Conservation (phyloP, 2,888 invertebrate genomes). For the Dasysyrphus albostriatus region DNA sequence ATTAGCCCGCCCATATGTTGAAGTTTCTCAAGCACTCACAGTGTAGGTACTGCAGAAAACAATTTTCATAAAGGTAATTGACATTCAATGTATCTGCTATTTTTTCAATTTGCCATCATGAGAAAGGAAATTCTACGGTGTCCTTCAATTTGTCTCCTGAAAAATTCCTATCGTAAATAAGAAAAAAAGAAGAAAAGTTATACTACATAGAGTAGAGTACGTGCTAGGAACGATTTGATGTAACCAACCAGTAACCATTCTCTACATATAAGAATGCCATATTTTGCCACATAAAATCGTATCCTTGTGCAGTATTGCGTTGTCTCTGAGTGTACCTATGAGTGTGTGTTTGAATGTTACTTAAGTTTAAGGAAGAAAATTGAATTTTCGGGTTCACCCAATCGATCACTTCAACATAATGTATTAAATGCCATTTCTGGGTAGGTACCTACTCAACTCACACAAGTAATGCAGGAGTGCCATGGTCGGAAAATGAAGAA, state of each 20-base stretch:
- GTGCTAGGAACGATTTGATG: slow-evolving; percentile 40
- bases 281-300: slow-evolving; percentile 41
- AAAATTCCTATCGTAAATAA: slow-evolving; percentile 6
- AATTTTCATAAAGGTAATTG: slow-evolving; percentile 66
- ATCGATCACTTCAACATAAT: slow-evolving; percentile 65
- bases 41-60: slow-evolving; percentile 28
- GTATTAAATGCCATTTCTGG: slow-evolving; percentile 67
- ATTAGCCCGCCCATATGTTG: slow-evolving; percentile 34
- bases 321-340: slow-evolving; percentile 18
- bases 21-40: slow-evolving; percentile 28
- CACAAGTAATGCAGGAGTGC: slow-evolving; percentile 38
- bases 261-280: slow-evolving; percentile 22
- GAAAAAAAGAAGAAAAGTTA: slow-evolving; percentile 20
- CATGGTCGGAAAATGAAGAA: slow-evolving; percentile 40
- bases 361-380: slow-evolving; percentile 59
- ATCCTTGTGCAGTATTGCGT: slow-evolving; percentile 49
- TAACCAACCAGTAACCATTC: slow-evolving; percentile 36
- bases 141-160: slow-evolving; percentile 54
- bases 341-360: slow-evolving; percentile 25
- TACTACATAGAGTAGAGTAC: slow-evolving; percentile 34
- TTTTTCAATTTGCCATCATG: slow-evolving; percentile 32
- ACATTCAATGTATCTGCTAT: slow-evolving; percentile 61
- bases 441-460: slow-evolving; percentile 29
- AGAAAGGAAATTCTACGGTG: slow-evolving; percentile 32
- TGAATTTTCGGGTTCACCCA: slow-evolving; percentile 60